A percentile compares a stretch with the other conserved stretches of the same genome.
These are phyloP conservation scores for Pyrrhosoma nymphula DNA, from an alignment of 2,888 invertebrate genomes.

Conservation along the genomic window DNA sequence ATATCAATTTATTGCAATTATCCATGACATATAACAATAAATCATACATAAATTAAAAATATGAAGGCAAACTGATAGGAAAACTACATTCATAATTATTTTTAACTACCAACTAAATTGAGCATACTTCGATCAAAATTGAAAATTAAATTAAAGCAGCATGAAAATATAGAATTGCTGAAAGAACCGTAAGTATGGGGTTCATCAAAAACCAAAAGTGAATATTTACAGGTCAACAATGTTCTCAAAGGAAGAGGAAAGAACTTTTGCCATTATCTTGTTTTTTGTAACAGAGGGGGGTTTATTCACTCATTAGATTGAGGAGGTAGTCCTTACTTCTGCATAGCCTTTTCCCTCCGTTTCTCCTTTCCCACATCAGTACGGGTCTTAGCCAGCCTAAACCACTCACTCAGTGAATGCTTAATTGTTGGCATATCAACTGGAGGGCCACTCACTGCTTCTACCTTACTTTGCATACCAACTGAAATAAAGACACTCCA, in stretches of 20 bases:
- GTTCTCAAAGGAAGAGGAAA: background rate
- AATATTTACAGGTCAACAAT: background rate
- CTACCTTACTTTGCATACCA: background rate
- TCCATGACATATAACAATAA: no score
- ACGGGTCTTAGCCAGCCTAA: background rate
- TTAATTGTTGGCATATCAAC: background rate
- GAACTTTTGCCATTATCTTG: no score
- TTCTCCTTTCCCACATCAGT: background rate
- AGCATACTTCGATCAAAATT: background rate
- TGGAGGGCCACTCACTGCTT: background rate
- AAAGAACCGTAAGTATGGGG: background rate
- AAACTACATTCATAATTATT: no score
- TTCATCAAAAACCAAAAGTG: background rate
- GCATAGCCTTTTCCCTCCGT: background rate
- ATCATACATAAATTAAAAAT: no score
- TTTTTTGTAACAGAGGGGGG: no score
- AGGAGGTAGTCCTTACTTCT: background rate
- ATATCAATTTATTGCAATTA: no score
- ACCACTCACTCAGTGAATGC: background rate
- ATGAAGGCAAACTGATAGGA: no score
- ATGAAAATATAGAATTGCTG: background rate
- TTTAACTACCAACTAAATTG: no score
- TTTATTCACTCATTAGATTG: background rate
- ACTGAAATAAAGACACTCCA: background rate
- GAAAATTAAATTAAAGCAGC: background rate